Percentiles rank a stretch among this genome's conserved stretches.
phyloP scores from a whole-genome alignment of 1,140 invertebrate genomes.

The Pogonomyrmex californicus region DNA sequence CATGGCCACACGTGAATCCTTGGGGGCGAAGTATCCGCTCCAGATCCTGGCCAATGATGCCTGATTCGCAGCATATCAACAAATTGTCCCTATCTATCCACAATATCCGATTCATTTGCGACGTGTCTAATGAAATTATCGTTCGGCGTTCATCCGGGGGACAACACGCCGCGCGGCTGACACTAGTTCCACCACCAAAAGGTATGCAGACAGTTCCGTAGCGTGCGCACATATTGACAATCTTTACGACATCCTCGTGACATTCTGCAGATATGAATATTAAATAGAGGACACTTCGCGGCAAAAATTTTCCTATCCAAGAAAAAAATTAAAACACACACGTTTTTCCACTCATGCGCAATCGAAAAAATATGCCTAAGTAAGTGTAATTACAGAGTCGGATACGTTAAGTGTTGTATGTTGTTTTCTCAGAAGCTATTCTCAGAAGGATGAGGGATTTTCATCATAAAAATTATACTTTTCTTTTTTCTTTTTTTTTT shows the following conservation, averaged over 20 bases:
- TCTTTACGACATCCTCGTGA: constrained; percentile 94
- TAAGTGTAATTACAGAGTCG: not conserved
- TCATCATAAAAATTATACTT: not conserved
- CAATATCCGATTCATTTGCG: constrained; percentile 98
- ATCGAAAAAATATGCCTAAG: not conserved
- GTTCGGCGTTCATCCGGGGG: constrained; percentile 93
- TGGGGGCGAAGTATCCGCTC: constrained; percentile 91
- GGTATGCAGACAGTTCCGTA: constrained; percentile 96
- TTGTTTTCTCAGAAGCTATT: not conserved
- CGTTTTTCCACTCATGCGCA: not conserved
- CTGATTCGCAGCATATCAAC: constrained; percentile 94
- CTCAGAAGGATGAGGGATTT: not conserved
- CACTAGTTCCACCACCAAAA: constrained; percentile 98
- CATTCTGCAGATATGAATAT: constrained; percentile 84
- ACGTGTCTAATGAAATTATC: constrained; percentile 97
- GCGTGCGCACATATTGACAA: constrained; percentile 93
- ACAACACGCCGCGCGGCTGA: constrained; percentile 96
- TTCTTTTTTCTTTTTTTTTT: too few relatives aligned
- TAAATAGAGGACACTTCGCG: not conserved
- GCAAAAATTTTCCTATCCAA: not conserved
- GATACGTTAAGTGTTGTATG: not conserved
- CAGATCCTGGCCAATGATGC: constrained; percentile 98
- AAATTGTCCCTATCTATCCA: constrained; percentile 97
- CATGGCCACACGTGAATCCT: constrained; percentile 95
- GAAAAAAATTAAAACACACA: not conserved